Evolutionary conservation across 2,113 vertebrate genomes (phyloP).

Genomic region (Theropithecus gelada): DNA sequence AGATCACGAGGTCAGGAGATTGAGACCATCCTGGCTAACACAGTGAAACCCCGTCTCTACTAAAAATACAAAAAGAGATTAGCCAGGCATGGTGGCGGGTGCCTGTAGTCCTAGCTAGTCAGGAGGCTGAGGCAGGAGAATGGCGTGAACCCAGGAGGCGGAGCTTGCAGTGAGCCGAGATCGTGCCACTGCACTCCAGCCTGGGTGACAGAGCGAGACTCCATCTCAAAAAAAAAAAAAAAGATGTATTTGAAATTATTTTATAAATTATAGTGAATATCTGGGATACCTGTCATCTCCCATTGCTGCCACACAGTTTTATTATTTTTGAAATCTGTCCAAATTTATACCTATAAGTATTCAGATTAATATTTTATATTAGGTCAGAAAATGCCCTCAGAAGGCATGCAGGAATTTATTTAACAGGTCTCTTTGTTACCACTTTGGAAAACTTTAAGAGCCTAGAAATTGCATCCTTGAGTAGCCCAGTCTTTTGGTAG

Average conservation of each 20-base stretch:
- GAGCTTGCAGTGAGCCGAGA: too few relatives aligned
- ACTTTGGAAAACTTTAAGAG: background rate
- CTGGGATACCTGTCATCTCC: background rate
- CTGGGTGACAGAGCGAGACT: too few relatives aligned
- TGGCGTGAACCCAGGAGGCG: too few relatives aligned
- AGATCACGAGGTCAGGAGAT: too few relatives aligned
- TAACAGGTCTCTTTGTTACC: background rate
- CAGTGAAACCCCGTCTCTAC: too few relatives aligned
- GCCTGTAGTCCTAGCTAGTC: too few relatives aligned
- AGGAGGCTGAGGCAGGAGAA: too few relatives aligned
- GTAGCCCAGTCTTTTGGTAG: background rate
- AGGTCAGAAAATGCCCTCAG: background rate
- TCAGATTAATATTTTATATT: background rate
- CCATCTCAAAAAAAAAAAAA: too few relatives aligned
- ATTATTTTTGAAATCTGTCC: conserved; percentile 31
- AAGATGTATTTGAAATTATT: background rate
- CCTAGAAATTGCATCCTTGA: background rate
- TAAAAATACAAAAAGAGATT: too few relatives aligned
- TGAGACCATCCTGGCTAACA: too few relatives aligned
- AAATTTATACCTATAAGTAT: background rate
- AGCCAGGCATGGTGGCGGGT: too few relatives aligned
- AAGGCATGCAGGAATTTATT: background rate
- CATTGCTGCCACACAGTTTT: background rate
- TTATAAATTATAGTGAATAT: background rate
- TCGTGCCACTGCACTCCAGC: too few relatives aligned